These are phyloP conservation scores for Saccostrea glomerata DNA, from an alignment of 1,140 invertebrate species.

Conservation along the genomic window DNA sequence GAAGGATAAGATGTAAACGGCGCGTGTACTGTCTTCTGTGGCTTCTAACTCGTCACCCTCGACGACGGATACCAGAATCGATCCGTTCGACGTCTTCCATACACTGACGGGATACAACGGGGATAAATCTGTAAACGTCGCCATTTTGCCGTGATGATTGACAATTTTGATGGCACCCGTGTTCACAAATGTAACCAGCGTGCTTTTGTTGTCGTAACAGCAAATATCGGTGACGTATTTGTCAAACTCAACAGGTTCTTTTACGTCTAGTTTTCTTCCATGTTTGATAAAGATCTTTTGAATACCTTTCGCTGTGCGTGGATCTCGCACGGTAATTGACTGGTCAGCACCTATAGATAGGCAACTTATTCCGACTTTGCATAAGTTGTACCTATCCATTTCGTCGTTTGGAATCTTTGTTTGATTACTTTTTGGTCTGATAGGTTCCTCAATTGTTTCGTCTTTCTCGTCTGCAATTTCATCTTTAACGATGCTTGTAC, in stretches of 20 bases:
- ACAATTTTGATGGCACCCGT: background rate
- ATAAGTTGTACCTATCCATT: background rate
- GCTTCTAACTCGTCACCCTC: background rate
- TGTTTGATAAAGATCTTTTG: slow-evolving; percentile 17
- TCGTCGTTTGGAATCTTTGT: slow-evolving; percentile 20
- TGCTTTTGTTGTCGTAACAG: background rate
- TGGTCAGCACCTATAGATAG: background rate
- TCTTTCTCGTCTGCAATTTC: background rate
- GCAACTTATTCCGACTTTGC: slow-evolving; percentile 7
- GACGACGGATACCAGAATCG: slow-evolving; percentile 5
- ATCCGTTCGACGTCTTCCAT: background rate
- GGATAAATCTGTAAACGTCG: slow-evolving; percentile 18
- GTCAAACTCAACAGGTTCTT: background rate
- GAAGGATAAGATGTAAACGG: background rate
- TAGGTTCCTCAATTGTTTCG: background rate
- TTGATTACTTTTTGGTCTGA: background rate
- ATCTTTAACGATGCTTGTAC: slow-evolving; percentile 14
- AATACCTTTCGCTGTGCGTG: background rate
- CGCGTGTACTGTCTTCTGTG: background rate
- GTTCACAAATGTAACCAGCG: slow-evolving; percentile 2
- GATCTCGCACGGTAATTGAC: background rate
- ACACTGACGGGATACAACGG: background rate
- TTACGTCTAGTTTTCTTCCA: background rate
- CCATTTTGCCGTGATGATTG: slow-evolving; percentile 2
- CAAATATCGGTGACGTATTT: slow-evolving; percentile 17